A percentile compares a stretch with the other conserved stretches of the same genome.
phyloP scores from a whole-genome alignment of 2,888 invertebrate genomes.

The Trissolcus brochymenae region DNA sequence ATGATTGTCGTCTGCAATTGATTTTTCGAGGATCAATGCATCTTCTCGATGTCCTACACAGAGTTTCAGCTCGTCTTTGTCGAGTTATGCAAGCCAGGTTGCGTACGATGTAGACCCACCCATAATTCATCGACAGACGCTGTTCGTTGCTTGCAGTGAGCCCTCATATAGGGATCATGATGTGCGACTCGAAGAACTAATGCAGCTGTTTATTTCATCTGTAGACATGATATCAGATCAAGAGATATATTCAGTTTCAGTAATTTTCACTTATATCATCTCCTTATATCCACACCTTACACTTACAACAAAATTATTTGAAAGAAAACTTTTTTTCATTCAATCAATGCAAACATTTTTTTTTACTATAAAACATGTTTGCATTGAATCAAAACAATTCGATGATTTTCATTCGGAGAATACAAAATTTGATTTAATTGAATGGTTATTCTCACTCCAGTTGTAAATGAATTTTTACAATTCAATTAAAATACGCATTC shows the following conservation, averaged over 20 bases:
- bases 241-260: neutral
- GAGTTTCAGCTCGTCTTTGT: conserved; percentile 63
- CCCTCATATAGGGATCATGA: conserved; percentile 34
- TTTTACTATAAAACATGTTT: no score
- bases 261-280: neutral
- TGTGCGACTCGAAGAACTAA: conserved; percentile 32
- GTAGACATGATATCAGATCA: conserved; percentile 18
- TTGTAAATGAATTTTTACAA: no score
- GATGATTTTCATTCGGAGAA: no score
- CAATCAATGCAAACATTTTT: no score
- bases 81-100: conserved; percentile 66
- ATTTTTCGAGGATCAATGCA: conserved; percentile 50
- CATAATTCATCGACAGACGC: conserved; percentile 69
- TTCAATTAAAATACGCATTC: no score
- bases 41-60: conserved; percentile 47
- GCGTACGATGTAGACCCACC: conserved; percentile 65
- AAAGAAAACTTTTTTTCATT: no score
- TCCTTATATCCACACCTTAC: no score
- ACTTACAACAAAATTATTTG: no score
- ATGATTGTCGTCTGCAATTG: conserved; percentile 23
- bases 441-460: no score
- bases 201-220: conserved; percentile 43
- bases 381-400: no score
- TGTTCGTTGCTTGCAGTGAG: conserved; percentile 49
- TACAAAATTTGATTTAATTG: no score